Conservation (phyloP, 2,113 vertebrate species). For the Epinephelus cyanopodus region DNA sequence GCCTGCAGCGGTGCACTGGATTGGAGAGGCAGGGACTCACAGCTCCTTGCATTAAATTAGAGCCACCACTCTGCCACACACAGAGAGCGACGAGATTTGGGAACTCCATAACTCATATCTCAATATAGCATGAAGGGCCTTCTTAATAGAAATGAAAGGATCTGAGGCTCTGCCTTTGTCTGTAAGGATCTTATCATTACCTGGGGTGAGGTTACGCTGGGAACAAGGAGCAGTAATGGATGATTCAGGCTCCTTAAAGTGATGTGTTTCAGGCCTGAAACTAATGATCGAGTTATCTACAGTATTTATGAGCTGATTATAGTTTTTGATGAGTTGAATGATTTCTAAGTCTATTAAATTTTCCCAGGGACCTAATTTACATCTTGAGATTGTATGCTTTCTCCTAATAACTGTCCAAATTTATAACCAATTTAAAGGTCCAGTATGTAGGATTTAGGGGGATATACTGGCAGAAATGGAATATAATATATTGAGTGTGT, state of each 20-base stretch:
- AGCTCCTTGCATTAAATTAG: conserved; percentile 68
- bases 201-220: conserved; percentile 5
- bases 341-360: neutral
- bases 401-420: neutral
- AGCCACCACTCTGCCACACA: conserved; percentile 41
- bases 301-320: neutral
- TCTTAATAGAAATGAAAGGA: conserved; percentile 60
- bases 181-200: conserved; percentile 18
- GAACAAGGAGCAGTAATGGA: conserved; percentile 23
- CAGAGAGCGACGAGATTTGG: conserved; percentile 32
- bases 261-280: neutral
- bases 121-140: conserved; percentile 72
- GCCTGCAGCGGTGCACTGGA: conserved; percentile 35
- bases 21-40: conserved; percentile 56
- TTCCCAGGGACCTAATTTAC: neutral
- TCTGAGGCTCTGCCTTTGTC: conserved; percentile 1
- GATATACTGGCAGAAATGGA: too few species aligned
- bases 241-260: neutral
- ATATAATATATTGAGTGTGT: neutral
- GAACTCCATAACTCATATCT: conserved; percentile 73
- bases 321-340: neutral
- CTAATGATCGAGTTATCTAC: neutral
- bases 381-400: neutral
- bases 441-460: too few species aligned
- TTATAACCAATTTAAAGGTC: neutral